phyloP scores from a whole-genome alignment of 2,888 invertebrate genomes.

The Parapristionchus giblindavisi region DNA sequence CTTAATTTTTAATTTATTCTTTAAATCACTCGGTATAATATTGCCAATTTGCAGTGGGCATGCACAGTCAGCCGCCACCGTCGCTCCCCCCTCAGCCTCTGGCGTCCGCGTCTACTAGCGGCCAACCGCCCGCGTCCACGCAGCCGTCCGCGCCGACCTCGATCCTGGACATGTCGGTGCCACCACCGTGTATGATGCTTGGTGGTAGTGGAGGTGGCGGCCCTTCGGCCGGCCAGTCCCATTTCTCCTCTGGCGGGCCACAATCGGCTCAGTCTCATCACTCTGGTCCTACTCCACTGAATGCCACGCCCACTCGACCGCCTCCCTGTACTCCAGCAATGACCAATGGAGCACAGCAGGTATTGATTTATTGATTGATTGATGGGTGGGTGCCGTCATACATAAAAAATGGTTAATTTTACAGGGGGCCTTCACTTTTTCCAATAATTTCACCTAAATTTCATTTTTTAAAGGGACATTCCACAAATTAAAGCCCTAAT shows the following conservation, averaged over 20 bases:
- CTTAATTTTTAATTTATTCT: no score
- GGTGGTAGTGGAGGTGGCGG: neutral
- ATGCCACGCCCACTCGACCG: slow-evolving; percentile 31
- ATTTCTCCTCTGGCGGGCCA: neutral
- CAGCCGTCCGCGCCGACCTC: neutral
- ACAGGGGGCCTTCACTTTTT: no score
- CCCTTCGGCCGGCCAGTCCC: neutral
- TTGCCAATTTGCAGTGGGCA: slow-evolving; percentile 14
- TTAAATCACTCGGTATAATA: no score
- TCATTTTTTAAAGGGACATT: no score
- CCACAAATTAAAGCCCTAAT: no score
- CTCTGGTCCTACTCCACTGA: slow-evolving; percentile 24
- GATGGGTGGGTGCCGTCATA: no score
- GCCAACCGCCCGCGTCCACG: slow-evolving; percentile 1
- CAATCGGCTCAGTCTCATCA: slow-evolving; percentile 27
- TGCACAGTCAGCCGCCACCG: slow-evolving; percentile 21
- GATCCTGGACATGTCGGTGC: slow-evolving; percentile 4
- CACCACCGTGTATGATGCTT: neutral
- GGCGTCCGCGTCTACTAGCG: no score
- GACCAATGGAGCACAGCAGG: no score
- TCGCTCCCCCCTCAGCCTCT: slow-evolving; percentile 20
- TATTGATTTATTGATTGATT: no score
- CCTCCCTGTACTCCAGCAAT: no score
- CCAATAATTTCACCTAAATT: no score
- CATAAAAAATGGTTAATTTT: no score